Evolutionary conservation across 35 echinoderm and acorn worm species (phyloP).

Genomic region (Heliocidaris tuberculata): DNA sequence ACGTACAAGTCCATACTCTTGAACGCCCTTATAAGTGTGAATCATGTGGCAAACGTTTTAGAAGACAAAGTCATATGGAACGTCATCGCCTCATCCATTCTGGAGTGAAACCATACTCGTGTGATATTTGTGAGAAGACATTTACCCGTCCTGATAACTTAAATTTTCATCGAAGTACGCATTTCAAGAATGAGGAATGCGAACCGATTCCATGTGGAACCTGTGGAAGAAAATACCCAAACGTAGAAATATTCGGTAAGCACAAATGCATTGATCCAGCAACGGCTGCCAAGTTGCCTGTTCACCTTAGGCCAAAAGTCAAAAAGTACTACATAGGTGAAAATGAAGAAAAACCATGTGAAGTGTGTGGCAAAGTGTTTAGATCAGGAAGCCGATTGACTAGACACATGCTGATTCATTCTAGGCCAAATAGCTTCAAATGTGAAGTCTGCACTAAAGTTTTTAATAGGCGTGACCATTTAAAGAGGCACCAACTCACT

Average conservation of each 20-base stretch:
- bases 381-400: slow-evolving; percentile 29
- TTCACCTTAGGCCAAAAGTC: neutral
- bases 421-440: slow-evolving; percentile 41
- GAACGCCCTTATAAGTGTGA: slow-evolving; percentile 23
- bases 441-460: slow-evolving; percentile 45
- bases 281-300: neutral
- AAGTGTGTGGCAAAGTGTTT: slow-evolving; percentile 35
- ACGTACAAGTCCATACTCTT: slow-evolving; percentile 31
- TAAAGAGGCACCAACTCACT: slow-evolving; percentile 43
- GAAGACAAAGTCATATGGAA: slow-evolving; percentile 33
- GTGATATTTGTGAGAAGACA: slow-evolving; percentile 41
- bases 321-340: neutral
- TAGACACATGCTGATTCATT: slow-evolving; percentile 46
- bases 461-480: slow-evolving; percentile 42
- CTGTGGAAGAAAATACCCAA: slow-evolving; percentile 43
- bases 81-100: slow-evolving; percentile 39
- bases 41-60: slow-evolving; percentile 28
- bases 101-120: slow-evolving; percentile 31
- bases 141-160: slow-evolving; percentile 37
- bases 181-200: slow-evolving; percentile 45
- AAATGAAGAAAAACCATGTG: slow-evolving; percentile 29
- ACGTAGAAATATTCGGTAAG: slow-evolving; percentile 37
- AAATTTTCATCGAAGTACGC: slow-evolving; percentile 39
- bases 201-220: slow-evolving; percentile 40
- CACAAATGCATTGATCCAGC: slow-evolving; percentile 50